Evolutionary conservation across 2,888 invertebrate species (phyloP).

Genomic region (Mayetiola destructor): DNA sequence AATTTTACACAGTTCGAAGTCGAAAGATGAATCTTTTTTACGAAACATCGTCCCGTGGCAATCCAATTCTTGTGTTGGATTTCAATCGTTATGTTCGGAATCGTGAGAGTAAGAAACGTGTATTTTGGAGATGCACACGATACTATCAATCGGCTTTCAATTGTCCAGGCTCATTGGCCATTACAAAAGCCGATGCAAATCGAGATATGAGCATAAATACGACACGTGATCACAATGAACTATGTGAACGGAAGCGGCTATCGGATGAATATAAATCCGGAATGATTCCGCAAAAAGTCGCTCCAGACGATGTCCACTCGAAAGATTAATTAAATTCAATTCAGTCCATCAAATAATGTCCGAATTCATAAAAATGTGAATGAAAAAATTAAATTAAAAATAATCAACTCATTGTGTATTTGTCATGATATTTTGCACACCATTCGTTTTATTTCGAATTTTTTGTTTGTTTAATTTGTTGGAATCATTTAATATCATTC

Average conservation of each 20-base stretch:
- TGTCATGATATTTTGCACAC: neutral
- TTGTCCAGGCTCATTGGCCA: conserved; percentile 4
- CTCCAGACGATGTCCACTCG: neutral
- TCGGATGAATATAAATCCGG: neutral
- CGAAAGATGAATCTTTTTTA: neutral
- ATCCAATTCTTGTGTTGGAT: conserved; percentile 25
- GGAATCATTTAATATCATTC: neutral
- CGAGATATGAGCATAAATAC: neutral
- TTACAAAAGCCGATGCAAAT: neutral
- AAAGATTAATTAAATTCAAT: neutral
- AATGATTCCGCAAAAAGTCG: too few species aligned
- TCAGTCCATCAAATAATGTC: neutral
- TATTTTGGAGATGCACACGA: conserved; percentile 35
- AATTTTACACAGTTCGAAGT: neutral
- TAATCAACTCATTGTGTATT: neutral
- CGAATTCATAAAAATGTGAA: neutral
- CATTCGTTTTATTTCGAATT: neutral
- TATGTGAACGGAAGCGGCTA: neutral
- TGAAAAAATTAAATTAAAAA: neutral
- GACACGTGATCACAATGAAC: neutral
- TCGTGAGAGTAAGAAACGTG: conserved; percentile 33
- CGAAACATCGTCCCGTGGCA: conserved; percentile 1
- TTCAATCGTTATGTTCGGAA: conserved; percentile 35
- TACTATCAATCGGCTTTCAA: neutral
- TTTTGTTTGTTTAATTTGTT: neutral